These are phyloP conservation scores for Phrynocephalus versicolor DNA, from an alignment of 2,113 vertebrate genomes.

Conservation along the genomic window DNA sequence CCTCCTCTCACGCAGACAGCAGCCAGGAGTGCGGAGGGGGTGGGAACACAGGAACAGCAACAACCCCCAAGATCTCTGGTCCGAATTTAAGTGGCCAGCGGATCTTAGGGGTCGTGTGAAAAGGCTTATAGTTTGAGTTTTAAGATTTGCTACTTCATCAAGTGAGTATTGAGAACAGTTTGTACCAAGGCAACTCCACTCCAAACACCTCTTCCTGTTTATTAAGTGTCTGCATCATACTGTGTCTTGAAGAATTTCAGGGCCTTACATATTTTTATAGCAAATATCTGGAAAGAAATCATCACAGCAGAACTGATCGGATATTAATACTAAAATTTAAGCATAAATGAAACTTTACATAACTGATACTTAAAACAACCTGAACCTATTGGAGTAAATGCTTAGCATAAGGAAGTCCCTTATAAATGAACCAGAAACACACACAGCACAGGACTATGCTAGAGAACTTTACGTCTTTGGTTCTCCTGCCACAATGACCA, in stretches of 20 bases:
- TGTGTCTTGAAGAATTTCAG: neutral
- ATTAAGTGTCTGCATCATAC: neutral
- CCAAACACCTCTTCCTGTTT: neutral
- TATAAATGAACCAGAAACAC: neutral
- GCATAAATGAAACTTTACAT: neutral
- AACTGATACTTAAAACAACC: neutral
- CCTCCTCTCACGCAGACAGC: too few species aligned
- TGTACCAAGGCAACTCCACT: neutral
- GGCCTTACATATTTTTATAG: neutral
- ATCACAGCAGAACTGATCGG: neutral
- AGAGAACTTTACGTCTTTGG: neutral
- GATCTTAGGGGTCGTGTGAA: too few species aligned
- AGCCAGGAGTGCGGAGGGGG: too few species aligned
- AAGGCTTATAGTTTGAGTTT: too few species aligned
- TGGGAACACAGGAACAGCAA: too few species aligned
- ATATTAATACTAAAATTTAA: neutral
- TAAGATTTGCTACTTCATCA: neutral
- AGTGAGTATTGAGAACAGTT: neutral
- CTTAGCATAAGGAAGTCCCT: neutral
- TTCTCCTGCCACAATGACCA: neutral
- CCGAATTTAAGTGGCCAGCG: too few species aligned
- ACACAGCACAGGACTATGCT: neutral
- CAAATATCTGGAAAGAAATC: neutral
- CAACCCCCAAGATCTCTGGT: too few species aligned
- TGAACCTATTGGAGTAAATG: neutral